These are phyloP conservation scores for Corticium candelabrum DNA, from an alignment of 37 sponge, comb jelly and placozoan species.

Conservation along the genomic window DNA sequence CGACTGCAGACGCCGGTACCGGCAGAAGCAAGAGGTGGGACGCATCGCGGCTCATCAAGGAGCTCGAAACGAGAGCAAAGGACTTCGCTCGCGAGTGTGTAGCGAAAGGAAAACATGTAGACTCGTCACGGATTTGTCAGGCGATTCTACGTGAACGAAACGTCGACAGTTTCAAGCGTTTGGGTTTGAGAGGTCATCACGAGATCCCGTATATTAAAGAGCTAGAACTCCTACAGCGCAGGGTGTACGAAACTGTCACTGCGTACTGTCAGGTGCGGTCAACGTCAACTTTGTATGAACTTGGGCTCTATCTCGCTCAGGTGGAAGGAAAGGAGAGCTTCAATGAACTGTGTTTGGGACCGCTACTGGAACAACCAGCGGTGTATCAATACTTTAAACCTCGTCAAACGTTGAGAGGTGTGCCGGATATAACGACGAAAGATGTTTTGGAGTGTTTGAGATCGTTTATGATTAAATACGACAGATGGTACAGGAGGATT, in stretches of 20 bases:
- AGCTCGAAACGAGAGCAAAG: not conserved
- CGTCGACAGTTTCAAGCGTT: not conserved
- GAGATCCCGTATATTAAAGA: not conserved
- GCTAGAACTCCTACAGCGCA: not conserved
- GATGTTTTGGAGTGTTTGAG: slow-evolving; percentile 20
- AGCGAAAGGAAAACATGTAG: not conserved
- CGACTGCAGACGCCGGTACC: no score
- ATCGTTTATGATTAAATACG: slow-evolving; percentile 5
- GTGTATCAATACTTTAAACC: slow-evolving; percentile 32
- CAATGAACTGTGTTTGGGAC: slow-evolving; percentile 39
- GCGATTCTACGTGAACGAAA: not conserved
- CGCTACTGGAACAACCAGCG: slow-evolving; percentile 31
- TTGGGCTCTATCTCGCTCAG: not conserved
- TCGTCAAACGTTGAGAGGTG: slow-evolving; percentile 14
- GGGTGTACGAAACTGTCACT: not conserved
- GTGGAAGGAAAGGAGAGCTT: slow-evolving; percentile 2
- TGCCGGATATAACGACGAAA: slow-evolving; percentile 31
- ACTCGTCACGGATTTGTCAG: not conserved
- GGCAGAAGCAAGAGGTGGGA: not conserved
- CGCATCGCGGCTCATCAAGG: not conserved
- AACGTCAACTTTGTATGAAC: not conserved
- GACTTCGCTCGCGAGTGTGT: not conserved
- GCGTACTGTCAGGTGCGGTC: not conserved
- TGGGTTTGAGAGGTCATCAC: not conserved
- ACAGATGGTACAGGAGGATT: slow-evolving; percentile 3